A percentile compares a stretch with the other conserved stretches of the same genome.
Conservation (phyloP, 2,888 invertebrate species). For the Tridacna gigas region DNA sequence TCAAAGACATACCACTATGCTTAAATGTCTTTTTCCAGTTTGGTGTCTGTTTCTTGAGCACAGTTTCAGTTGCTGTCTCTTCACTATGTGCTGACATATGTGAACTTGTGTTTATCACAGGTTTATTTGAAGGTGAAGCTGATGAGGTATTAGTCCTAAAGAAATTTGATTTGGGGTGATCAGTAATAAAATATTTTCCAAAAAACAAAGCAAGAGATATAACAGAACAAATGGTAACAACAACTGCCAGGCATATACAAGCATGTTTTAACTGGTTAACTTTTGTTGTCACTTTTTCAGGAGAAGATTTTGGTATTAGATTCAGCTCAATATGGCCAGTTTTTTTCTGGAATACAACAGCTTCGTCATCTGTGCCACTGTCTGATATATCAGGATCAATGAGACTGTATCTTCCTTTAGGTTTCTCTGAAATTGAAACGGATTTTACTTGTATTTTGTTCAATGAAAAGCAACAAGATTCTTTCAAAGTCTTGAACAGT, state of each 20-base stretch:
- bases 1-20: conserved; percentile 10
- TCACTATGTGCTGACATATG: background rate
- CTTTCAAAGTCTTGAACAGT: no score
- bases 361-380: conserved; percentile 39
- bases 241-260: background rate
- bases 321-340: conserved; percentile 51
- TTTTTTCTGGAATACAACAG: conserved; percentile 37
- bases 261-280: background rate
- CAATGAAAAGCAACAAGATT: no score
- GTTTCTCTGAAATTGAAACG: background rate
- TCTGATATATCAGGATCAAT: conserved; percentile 19
- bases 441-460: no score
- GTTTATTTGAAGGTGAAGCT: background rate
- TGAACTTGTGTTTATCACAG: background rate
- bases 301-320: conserved; percentile 25
- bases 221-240: conserved; percentile 7
- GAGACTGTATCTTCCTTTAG: conserved; percentile 7
- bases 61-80: background rate
- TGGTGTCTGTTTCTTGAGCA: background rate
- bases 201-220: background rate
- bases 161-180: background rate
- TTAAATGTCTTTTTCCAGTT: conserved; percentile 17
- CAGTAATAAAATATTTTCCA: background rate
- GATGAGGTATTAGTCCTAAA: background rate
- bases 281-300: background rate